Percentiles rank a stretch among this genome's conserved stretches.
These are phyloP conservation scores for Actenoides hombroni DNA, from an alignment of 2,113 vertebrate genomes.

Conservation along the genomic window DNA sequence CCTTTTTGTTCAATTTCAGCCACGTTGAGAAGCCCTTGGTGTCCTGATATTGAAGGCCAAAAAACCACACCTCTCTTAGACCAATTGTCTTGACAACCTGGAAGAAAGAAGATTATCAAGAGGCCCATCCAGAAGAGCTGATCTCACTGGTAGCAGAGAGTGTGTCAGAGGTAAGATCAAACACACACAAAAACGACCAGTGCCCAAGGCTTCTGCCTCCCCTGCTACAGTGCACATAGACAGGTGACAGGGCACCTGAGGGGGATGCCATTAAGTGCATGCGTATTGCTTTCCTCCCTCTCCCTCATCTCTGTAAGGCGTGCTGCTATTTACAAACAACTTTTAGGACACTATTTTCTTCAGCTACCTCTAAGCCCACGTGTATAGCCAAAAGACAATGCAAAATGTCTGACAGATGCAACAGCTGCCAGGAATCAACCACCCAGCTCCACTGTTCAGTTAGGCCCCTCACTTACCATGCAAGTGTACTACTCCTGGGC, in stretches of 20 bases:
- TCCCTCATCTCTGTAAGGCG: neutral
- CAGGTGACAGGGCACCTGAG: fast-evolving
- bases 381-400: neutral
- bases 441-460: neutral
- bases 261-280: too few relatives aligned
- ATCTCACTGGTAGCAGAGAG: neutral
- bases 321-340: neutral
- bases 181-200: neutral
- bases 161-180: neutral
- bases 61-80: conserved; percentile 97
- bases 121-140: fast-evolving
- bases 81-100: conserved; percentile 99
- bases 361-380: neutral
- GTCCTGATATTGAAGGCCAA: conserved; percentile 97
- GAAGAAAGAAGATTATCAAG: neutral
- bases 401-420: neutral
- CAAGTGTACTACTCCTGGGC: neutral
- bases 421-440: neutral
- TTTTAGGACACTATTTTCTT: neutral
- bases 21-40: conserved; percentile 97
- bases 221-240: neutral
- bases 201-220: neutral
- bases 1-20: conserved; percentile 99
- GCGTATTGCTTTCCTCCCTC: neutral
- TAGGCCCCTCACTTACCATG: neutral